Evolutionary conservation across 2,797 vertebrate species (phyloP).

Genomic region (Stomatorhinus walkeri): DNA sequence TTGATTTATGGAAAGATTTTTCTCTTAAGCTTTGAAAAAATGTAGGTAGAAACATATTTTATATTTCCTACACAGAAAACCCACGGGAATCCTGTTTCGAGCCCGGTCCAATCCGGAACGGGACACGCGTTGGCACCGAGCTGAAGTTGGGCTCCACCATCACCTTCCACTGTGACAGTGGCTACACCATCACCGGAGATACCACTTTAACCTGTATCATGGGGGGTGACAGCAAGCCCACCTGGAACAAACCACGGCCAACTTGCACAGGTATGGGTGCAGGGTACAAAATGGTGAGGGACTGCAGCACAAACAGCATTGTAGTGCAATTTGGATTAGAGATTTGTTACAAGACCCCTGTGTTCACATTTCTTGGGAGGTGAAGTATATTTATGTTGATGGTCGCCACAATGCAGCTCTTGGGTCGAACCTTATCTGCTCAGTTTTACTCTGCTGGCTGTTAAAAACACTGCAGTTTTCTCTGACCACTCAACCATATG

Average conservation of each 20-base stretch:
- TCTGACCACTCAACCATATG: constrained; percentile 57
- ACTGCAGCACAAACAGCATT: background rate
- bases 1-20: background rate
- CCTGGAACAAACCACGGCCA: constrained; percentile 85
- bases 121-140: constrained; percentile 78
- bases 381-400: constrained; percentile 22
- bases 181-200: constrained; percentile 83
- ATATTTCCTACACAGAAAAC: constrained; percentile 66
- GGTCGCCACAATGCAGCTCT: constrained; percentile 17
- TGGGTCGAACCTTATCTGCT: constrained; percentile 33
- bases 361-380: constrained; percentile 17
- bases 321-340: background rate
- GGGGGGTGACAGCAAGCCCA: constrained; percentile 83
- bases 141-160: constrained; percentile 86
- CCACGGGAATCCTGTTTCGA: constrained; percentile 97
- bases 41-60: background rate
- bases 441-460: constrained; percentile 53
- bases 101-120: constrained; percentile 81
- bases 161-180: constrained; percentile 88
- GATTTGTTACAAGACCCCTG: background rate
- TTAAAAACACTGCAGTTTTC: constrained; percentile 65
- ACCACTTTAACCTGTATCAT: constrained; percentile 84
- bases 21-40: background rate
- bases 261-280: constrained; percentile 79
- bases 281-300: background rate